phyloP scores from a whole-genome alignment of 2,888 invertebrate genomes.

The Sericinus montela region DNA sequence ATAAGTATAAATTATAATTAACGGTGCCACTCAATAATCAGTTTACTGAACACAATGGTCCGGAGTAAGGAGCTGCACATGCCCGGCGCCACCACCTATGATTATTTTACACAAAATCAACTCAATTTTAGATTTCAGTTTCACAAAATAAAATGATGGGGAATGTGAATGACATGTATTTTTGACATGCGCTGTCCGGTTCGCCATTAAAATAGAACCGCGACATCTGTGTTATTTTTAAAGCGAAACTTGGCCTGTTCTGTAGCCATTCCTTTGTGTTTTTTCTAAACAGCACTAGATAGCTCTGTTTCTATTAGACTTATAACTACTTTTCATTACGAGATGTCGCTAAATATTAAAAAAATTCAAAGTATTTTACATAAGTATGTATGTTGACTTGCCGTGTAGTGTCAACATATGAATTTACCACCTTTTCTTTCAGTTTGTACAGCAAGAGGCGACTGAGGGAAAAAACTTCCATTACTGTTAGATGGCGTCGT shows the following conservation, averaged over 20 bases:
- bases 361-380: too few species aligned
- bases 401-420: too few species aligned
- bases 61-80: slow-evolving; percentile 43
- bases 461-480: too few species aligned
- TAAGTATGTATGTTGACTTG: too few species aligned
- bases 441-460: too few species aligned
- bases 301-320: too few species aligned
- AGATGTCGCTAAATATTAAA: too few species aligned
- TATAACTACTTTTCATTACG: too few species aligned
- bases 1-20: slow-evolving; percentile 15
- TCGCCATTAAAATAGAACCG: slow-evolving; percentile 30
- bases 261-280: too few species aligned
- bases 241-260: neutral
- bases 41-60: slow-evolving; percentile 45
- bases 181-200: slow-evolving; percentile 69
- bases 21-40: slow-evolving; percentile 39
- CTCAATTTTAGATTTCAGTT: slow-evolving; percentile 61
- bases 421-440: too few species aligned
- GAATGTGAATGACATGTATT: slow-evolving; percentile 63
- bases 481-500: too few species aligned
- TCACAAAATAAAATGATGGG: slow-evolving; percentile 63
- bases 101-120: slow-evolving; percentile 59
- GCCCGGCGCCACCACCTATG: slow-evolving; percentile 49
- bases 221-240: slow-evolving; percentile 37
- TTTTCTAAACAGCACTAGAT: too few species aligned